Percentiles rank a stretch among this genome's conserved stretches.
Evolutionary conservation across 2,888 invertebrate species (phyloP).

Genomic region (Sclerodermus sp.): DNA sequence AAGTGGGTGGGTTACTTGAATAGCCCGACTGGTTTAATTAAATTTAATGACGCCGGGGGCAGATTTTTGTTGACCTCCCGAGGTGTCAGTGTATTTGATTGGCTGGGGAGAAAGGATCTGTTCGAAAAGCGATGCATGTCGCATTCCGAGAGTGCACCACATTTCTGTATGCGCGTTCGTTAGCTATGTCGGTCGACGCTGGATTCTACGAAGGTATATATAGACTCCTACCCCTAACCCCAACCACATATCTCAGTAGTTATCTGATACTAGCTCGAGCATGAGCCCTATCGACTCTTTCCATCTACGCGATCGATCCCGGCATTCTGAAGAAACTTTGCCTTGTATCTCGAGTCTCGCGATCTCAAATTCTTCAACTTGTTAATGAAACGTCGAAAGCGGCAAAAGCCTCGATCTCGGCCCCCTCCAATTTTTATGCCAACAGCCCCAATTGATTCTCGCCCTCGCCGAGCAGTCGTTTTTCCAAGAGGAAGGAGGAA

Average conservation of each 20-base stretch:
- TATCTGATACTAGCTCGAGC: constrained; percentile 43
- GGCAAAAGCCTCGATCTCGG: no score
- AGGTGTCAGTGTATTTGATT: constrained; percentile 24
- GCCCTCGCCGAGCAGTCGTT: no score
- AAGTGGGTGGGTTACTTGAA: no score
- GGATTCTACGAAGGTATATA: constrained; percentile 33
- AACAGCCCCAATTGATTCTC: no score
- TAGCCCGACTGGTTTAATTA: no score
- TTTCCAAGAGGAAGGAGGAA: no score
- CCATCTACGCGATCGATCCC: constrained; percentile 43
- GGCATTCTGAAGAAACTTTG: constrained; percentile 29
- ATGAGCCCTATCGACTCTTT: constrained; percentile 38
- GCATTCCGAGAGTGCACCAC: constrained; percentile 26
- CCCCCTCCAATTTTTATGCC: no score
- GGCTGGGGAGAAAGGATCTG: no score
- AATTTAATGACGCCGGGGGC: no score
- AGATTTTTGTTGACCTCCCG: no score
- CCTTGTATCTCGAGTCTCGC: constrained; percentile 2
- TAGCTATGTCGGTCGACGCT: constrained; percentile 23
- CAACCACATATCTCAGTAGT: constrained; percentile 35
- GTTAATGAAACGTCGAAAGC: no score
- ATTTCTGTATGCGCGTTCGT: constrained; percentile 6
- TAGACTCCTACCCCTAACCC: constrained; percentile 34
- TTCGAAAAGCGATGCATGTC: constrained; percentile 27
- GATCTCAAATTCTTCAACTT: neutral